These are phyloP conservation scores for Torymus aiolomorphi DNA, from an alignment of 2,888 invertebrate genomes.

Conservation along the genomic window DNA sequence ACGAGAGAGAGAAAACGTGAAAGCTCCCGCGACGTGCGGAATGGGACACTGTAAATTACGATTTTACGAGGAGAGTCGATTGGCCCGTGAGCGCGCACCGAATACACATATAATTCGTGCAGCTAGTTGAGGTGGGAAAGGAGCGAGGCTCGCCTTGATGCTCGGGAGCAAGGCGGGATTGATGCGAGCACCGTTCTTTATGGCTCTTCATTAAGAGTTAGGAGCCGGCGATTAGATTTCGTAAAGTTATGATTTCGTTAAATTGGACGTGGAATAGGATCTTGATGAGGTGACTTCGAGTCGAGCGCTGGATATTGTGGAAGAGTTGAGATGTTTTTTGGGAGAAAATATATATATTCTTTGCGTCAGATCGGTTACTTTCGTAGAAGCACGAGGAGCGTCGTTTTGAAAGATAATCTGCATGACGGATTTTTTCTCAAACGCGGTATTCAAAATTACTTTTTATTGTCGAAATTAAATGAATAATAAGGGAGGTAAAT, in stretches of 20 bases:
- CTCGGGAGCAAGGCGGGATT: not conserved
- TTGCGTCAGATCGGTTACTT: no score
- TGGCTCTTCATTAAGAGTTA: not conserved
- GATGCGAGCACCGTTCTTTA: slow-evolving; percentile 24
- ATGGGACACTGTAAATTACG: slow-evolving; percentile 46
- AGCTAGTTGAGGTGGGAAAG: slow-evolving; percentile 22
- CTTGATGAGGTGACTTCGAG: no score
- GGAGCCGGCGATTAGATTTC: slow-evolving; percentile 5
- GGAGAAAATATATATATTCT: no score
- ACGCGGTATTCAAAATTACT: no score
- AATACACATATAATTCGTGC: slow-evolving; percentile 32
- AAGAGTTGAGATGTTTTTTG: no score
- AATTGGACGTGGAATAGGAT: not conserved
- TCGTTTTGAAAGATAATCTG: no score
- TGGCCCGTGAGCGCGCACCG: not conserved
- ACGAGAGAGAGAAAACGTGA: not conserved
- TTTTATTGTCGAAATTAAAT: no score
- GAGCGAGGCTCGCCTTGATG: not conserved
- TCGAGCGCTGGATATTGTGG: no score
- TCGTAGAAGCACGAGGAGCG: no score
- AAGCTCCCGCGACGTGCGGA: slow-evolving; percentile 5
- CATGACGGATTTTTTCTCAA: no score
- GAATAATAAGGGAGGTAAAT: no score
- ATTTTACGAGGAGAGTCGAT: slow-evolving; percentile 43
- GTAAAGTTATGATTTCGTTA: not conserved